Base-by-base conservation (phyloP, 2,113 vertebrate genomes). In the Halcyon senegalensis region DNA sequence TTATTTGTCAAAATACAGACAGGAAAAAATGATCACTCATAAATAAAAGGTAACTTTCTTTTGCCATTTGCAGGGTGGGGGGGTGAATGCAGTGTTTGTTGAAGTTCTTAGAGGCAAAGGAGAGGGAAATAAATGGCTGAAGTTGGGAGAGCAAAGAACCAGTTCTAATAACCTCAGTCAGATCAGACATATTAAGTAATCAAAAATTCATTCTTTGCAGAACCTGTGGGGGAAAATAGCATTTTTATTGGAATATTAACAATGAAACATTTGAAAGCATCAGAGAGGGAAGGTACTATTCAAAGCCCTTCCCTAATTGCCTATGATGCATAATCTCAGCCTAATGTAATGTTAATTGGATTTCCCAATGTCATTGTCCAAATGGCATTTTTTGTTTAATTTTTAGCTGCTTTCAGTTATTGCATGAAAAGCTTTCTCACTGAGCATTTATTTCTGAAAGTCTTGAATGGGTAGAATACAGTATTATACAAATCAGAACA, bases 1-100 rank as follows among this genome's bases (percentile, higher is more conserved):
- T 95, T 98, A 97, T 97, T 97, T 98, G 92, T 98, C 97, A 98
- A 97, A 98, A 97, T 93, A 97, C 53, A 92, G 93, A 97, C 92
- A 97, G 75, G 78, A 92, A 97, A 96, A 96, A 98, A 97, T 94
- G 96, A 97, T 97, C 95, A 90, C 81, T 95, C 95, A 91, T 97
- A 97, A 97, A 97, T 97, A 97, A 97, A 97, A 96, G 77, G 50
- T 95, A 98, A 97, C 77, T 97, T 95, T 96, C 68, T 94, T 96
- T 96, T 97, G 21, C 74, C 44, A 59, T 93, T 92, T 94, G 72
- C 77, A 95, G 90, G 50, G 89, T 53, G 59, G 56, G 50, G 62
- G 63, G 73, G 48, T 79, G 91, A 95, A 94, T 59, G 23, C 44
- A 89, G 87, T 68, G 89, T 95, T 93, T 96, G 62, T 76, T 84